Evolutionary conservation across 2,113 vertebrate species (phyloP).

Genomic region (Grallaria varia): DNA sequence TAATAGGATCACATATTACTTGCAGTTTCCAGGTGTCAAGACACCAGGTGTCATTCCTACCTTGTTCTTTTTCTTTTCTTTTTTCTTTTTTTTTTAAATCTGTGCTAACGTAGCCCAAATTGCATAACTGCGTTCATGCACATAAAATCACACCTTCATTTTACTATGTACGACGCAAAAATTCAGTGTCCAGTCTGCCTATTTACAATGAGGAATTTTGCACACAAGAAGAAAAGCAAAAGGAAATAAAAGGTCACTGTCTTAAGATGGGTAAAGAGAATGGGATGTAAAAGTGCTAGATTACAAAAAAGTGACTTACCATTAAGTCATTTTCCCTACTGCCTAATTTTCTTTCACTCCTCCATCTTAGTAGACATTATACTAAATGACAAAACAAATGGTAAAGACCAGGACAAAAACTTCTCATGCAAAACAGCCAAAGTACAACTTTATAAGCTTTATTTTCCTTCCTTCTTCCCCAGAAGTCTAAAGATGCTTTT

Average conservation of each 20-base stretch:
- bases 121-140: not conserved
- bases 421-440: not conserved
- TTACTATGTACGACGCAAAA: not conserved
- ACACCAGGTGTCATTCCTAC: not conserved
- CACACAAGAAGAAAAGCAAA: not conserved
- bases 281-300: not conserved
- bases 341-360: not conserved
- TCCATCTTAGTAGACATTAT: not conserved
- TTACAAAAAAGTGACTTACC: not conserved
- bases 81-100: not conserved
- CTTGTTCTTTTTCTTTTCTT: not conserved
- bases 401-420: not conserved
- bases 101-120: not conserved
- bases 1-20: not conserved
- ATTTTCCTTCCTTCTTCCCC: not conserved
- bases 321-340: not conserved
- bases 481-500: not conserved
- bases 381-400: not conserved
- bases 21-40: not conserved
- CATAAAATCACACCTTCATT: not conserved
- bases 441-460: not conserved
- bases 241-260: not conserved
- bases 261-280: not conserved
- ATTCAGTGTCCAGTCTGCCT: not conserved
- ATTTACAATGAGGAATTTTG: not conserved